phyloP scores from a whole-genome alignment of 2,113 vertebrate genomes.

The Smithornis capensis region DNA sequence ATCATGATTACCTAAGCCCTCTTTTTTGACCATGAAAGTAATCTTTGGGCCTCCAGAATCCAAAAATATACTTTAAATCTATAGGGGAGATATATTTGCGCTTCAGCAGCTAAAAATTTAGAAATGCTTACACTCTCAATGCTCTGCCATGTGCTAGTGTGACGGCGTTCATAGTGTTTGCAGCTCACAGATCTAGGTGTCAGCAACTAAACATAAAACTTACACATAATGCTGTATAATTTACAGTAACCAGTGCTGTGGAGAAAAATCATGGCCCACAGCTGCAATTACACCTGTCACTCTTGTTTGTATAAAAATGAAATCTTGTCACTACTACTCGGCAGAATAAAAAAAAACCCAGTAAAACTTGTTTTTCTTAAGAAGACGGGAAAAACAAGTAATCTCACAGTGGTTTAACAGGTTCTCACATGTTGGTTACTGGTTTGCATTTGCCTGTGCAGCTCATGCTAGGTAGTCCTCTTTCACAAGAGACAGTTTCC shows the following conservation, averaged over 20 bases:
- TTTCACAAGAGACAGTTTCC: background rate
- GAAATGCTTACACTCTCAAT: background rate
- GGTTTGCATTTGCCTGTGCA: background rate
- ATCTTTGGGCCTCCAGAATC: background rate
- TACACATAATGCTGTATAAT: background rate
- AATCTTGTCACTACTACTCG: background rate
- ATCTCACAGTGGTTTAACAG: background rate
- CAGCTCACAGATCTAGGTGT: background rate
- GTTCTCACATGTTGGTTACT: background rate
- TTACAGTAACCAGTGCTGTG: background rate
- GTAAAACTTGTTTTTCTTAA: background rate
- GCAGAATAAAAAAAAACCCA: background rate
- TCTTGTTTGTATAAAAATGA: background rate
- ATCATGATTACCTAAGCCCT: background rate
- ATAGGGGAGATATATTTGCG: background rate
- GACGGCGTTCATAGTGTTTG: background rate
- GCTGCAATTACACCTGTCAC: background rate
- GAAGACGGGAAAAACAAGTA: background rate
- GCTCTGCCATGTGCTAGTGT: background rate
- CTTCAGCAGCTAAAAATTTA: constrained; percentile 1
- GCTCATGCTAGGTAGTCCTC: background rate
- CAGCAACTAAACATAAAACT: background rate
- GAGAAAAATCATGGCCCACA: background rate
- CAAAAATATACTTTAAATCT: background rate
- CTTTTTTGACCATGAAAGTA: background rate